A percentile compares a stretch with the other conserved stretches of the same genome.
Conservation (phyloP, 1,140 invertebrate species). For the Drosophila obscura region DNA sequence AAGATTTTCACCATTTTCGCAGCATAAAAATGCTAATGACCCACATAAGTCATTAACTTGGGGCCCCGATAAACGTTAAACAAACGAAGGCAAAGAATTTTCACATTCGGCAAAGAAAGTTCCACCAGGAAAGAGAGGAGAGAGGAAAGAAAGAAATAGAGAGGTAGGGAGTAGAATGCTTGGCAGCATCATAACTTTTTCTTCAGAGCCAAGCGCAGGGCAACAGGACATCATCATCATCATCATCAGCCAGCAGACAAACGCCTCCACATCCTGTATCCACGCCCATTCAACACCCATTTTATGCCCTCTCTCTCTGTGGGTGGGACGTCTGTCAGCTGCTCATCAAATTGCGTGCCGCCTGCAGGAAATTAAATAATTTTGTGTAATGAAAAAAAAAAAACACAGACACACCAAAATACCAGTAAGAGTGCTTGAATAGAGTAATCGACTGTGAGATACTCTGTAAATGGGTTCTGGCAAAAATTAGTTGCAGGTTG, state of each 20-base stretch:
- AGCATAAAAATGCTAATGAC: slow-evolving; percentile 67
- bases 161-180: slow-evolving; percentile 1
- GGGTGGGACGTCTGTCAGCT: slow-evolving; percentile 52
- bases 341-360: slow-evolving; percentile 72
- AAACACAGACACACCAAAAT: background rate
- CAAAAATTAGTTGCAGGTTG: too few relatives aligned
- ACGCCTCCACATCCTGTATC: slow-evolving; percentile 8
- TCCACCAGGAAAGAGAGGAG: slow-evolving; percentile 4
- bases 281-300: background rate
- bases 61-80: slow-evolving; percentile 66
- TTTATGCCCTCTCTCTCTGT: background rate
- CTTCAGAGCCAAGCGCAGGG: slow-evolving; percentile 14
- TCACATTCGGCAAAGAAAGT: slow-evolving; percentile 17
- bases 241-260: slow-evolving; percentile 31
- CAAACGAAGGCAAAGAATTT: slow-evolving; percentile 47
- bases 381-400: slow-evolving; percentile 69
- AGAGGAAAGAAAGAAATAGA: background rate
- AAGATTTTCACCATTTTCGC: slow-evolving; percentile 6
- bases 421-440: background rate
- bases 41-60: slow-evolving; percentile 75
- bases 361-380: slow-evolving; percentile 79
- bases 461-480: too few relatives aligned
- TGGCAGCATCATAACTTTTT: slow-evolving; percentile 59
- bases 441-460: too few relatives aligned
- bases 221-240: slow-evolving; percentile 49